Evolutionary conservation across 2,797 vertebrate genomes (phyloP).

Genomic region (Urocyon cinereoargenteus): DNA sequence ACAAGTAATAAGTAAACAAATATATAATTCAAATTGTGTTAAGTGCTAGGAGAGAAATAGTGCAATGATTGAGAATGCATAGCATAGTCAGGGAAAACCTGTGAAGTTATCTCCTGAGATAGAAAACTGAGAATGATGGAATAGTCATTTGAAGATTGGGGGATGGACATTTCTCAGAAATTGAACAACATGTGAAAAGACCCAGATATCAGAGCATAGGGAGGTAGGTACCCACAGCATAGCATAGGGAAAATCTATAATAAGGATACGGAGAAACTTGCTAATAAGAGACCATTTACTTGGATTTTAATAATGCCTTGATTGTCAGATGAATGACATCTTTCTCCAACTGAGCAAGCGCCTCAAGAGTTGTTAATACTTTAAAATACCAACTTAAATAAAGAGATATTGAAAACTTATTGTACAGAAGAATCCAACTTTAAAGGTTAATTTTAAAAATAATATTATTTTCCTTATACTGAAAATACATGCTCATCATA

Average conservation of each 20-base stretch:
- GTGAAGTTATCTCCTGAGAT: background rate
- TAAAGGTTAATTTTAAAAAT: constrained; percentile 66
- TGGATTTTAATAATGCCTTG: background rate
- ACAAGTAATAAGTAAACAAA: background rate
- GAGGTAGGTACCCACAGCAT: background rate
- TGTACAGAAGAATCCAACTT: constrained; percentile 36
- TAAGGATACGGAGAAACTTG: background rate
- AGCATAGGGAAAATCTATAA: constrained; percentile 13
- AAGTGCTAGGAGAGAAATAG: constrained; percentile 9
- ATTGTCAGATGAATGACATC: constrained; percentile 9
- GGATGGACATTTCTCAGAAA: constrained; percentile 6
- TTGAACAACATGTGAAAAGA: constrained; percentile 7
- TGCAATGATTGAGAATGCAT: background rate
- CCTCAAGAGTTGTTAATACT: background rate
- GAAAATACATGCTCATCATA: constrained; percentile 50
- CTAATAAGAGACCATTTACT: background rate
- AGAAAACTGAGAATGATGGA: background rate
- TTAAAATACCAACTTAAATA: constrained; percentile 35
- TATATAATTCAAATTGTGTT: constrained; percentile 38
- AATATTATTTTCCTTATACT: constrained; percentile 52
- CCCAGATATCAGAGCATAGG: background rate
- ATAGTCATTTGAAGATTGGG: background rate
- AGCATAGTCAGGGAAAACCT: background rate
- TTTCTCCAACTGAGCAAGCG: background rate
- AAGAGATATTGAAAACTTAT: constrained; percentile 40